Evolutionary conservation across 2,113 vertebrate species (phyloP).

Genomic region (Pelodiscus sinensis): DNA sequence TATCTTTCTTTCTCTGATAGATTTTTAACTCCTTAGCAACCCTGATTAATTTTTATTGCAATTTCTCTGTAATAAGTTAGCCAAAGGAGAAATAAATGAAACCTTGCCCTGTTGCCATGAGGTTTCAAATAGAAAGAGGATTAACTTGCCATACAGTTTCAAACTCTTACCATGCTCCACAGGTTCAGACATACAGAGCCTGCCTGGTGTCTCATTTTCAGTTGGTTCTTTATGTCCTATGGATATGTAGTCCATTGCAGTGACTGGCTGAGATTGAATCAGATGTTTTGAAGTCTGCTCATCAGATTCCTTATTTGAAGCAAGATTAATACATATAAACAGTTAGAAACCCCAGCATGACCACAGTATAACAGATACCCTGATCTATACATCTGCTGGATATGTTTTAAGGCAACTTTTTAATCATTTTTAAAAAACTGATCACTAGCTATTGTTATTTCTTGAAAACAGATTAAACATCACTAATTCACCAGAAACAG

Average conservation of each 20-base stretch:
- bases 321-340: slow-evolving; percentile 27
- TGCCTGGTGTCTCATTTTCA: slow-evolving; percentile 9
- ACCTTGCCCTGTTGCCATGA: neutral
- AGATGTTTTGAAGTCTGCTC: slow-evolving; percentile 37
- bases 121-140: neutral
- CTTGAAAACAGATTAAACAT: neutral
- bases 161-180: slow-evolving; percentile 71
- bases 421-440: neutral
- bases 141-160: neutral
- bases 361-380: neutral
- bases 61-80: neutral
- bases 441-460: neutral
- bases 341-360: neutral
- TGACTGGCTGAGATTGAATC: slow-evolving; percentile 49
- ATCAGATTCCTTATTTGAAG: slow-evolving; percentile 68
- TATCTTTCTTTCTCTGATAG: neutral
- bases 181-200: slow-evolving; percentile 38
- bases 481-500: neutral
- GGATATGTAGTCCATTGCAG: neutral
- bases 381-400: neutral
- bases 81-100: neutral
- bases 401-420: neutral
- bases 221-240: slow-evolving; percentile 10
- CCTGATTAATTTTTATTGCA: neutral
- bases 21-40: neutral